Conservation (phyloP, 2,797 vertebrate genomes). For the Cheirogaleus major region DNA sequence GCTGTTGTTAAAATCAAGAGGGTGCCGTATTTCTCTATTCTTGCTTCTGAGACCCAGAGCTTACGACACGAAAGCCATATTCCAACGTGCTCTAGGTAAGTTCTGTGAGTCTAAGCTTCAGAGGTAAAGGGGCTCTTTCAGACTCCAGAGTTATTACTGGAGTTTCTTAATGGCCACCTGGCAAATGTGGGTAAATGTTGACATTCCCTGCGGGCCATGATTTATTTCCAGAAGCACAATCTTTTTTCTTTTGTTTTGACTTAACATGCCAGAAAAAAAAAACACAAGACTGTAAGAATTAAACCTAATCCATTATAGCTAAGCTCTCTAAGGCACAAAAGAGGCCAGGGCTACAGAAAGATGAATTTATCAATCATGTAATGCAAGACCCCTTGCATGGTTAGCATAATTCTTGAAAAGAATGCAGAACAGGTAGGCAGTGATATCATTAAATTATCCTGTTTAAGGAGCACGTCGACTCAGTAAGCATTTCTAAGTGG, state of each 20-base stretch:
- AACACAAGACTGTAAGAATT: slow-evolving; percentile 56
- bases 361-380: slow-evolving; percentile 58
- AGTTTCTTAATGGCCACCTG: background rate
- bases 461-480: slow-evolving; percentile 27
- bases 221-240: slow-evolving; percentile 32
- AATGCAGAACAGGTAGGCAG: slow-evolving; percentile 35
- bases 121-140: background rate
- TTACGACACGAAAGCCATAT: background rate
- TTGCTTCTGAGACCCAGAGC: background rate
- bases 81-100: background rate
- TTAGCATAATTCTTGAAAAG: slow-evolving; percentile 35
- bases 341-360: slow-evolving; percentile 38
- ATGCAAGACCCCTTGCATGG: slow-evolving; percentile 35
- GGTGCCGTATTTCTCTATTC: background rate
- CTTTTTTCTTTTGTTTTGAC: slow-evolving; percentile 47
- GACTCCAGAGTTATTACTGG: background rate
- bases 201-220: background rate
- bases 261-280: slow-evolving; percentile 30
- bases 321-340: background rate
- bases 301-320: slow-evolving; percentile 31
- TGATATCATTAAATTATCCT: slow-evolving; percentile 14
- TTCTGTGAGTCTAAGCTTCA: background rate
- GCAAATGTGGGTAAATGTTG: background rate
- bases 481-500: slow-evolving; percentile 41
- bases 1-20: background rate